A percentile compares a stretch with the other conserved stretches of the same genome.
phyloP scores from a whole-genome alignment of 2,113 vertebrate species.

The Plectropomus leopardus region DNA sequence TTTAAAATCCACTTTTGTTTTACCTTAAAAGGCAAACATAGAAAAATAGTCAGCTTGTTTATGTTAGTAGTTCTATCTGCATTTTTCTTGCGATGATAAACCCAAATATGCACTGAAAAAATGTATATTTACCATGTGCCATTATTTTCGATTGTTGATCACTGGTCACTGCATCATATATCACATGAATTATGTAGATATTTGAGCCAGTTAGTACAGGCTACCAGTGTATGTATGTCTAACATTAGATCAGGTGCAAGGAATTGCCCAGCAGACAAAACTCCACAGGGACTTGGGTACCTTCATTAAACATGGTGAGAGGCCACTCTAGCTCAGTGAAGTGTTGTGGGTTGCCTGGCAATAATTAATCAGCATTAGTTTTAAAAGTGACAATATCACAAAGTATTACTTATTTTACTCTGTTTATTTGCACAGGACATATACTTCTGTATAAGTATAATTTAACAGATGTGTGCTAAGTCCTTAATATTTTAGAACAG shows the following conservation, averaged over 20 bases:
- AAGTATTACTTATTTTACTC: not conserved
- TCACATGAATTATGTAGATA: not conserved
- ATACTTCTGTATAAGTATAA: not conserved
- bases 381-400: not conserved
- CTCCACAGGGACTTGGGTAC: not conserved
- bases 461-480: not conserved
- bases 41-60: not conserved
- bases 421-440: not conserved
- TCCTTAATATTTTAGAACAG: not conserved
- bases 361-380: constrained; percentile 51
- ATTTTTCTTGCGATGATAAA: not conserved
- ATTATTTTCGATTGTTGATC: not conserved
- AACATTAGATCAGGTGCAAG: constrained; percentile 17
- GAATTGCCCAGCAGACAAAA: constrained; percentile 18
- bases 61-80: not conserved
- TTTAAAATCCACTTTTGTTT: too few relatives aligned
- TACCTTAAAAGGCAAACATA: not conserved
- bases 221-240: not conserved
- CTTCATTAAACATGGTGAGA: constrained; percentile 33
- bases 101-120: too few relatives aligned
- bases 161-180: not conserved
- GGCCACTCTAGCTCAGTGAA: constrained; percentile 22
- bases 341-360: constrained; percentile 37
- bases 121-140: not conserved
- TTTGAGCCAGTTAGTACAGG: not conserved